Evolutionary conservation across 2,888 invertebrate genomes (phyloP), one percentile per base, ranked within the genome.

Genomic region (Diarsia dahlii): DNA sequence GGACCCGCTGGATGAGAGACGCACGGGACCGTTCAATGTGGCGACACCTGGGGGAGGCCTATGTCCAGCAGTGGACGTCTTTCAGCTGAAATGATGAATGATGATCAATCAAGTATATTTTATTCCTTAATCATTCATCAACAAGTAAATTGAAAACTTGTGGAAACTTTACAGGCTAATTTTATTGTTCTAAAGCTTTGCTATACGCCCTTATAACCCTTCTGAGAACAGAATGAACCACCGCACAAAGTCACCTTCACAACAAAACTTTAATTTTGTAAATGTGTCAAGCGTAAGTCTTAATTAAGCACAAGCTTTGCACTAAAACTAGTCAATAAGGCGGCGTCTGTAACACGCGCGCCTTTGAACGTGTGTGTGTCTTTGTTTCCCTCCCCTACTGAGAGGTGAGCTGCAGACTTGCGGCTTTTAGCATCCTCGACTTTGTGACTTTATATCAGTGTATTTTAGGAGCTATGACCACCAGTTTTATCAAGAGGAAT

Each of bases 341-440:
- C 62, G 78, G 67, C 62, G 67, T 52, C 62, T 74, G 58, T 74
- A 64, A 67, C 73, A 52, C 56, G 71, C 68, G 68, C 67, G 72
- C 78, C 87, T 87, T 83, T 85, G 83, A 83, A 70, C 79, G 63
- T 34, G 71, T 84, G 72, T 76, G 72, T 82, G 76, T 50, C 71
- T 82, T 68, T 78, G 87, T 76, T 78, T 71, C 63, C 60, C 67
- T 62, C 70, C 74, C 76, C 70, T 74, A 58, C 71, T 71, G 74
- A 74, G 23, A 80, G 23, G 46, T 72, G 23, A 15, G 58, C 10
- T 13, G 15, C 20, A 64, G 73, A 58, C 50, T 10, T 23, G 56
- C 50, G 15, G 23, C 48, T 80, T 79, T 68, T 34, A 34, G 12
- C 28, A 23, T n/a, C 39, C 2, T 18, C 3, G 3, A 54, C 20